A percentile compares a stretch with the other conserved stretches of the same genome.
phyloP scores from a whole-genome alignment of 1,140 invertebrate genomes.

The Drusus annulatus region DNA sequence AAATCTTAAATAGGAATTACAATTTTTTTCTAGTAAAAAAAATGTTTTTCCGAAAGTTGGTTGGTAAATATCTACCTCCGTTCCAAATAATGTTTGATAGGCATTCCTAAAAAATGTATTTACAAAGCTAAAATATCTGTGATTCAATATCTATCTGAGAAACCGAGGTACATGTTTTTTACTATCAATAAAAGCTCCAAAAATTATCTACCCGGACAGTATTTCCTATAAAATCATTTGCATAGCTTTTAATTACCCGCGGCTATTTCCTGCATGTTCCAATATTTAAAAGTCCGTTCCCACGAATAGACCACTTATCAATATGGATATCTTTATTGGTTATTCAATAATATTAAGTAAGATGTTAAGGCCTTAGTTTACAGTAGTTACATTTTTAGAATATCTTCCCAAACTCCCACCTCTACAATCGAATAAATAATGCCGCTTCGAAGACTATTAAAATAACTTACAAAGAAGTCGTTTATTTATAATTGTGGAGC shows the following conservation, averaged over 20 bases:
- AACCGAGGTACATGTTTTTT: too few relatives aligned
- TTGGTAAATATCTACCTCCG: too few relatives aligned
- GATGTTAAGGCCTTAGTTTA: conserved; percentile 12
- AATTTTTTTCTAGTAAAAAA: too few relatives aligned
- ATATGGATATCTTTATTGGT: neutral
- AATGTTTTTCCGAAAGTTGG: too few relatives aligned
- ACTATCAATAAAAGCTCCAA: too few relatives aligned
- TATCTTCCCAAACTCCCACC: conserved; percentile 26
- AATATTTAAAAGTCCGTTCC: conserved; percentile 12
- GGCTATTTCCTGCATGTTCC: neutral
- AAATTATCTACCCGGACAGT: too few relatives aligned
- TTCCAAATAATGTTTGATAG: too few relatives aligned
- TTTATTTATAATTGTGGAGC: conserved; percentile 19
- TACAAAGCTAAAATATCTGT: too few relatives aligned
- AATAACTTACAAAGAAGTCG: neutral
- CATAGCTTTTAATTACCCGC: neutral
- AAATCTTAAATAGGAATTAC: too few relatives aligned
- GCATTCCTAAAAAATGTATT: too few relatives aligned
- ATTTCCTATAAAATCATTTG: neutral
- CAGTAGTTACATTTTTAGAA: conserved; percentile 24
- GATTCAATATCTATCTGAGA: too few relatives aligned
- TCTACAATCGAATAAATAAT: neutral
- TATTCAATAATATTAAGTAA: conserved; percentile 23
- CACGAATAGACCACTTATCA: conserved; percentile 24
- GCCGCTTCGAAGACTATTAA: neutral